These are phyloP conservation scores for Tubulanus polymorphus DNA, from an alignment of 2,888 invertebrate genomes.

Conservation along the genomic window DNA sequence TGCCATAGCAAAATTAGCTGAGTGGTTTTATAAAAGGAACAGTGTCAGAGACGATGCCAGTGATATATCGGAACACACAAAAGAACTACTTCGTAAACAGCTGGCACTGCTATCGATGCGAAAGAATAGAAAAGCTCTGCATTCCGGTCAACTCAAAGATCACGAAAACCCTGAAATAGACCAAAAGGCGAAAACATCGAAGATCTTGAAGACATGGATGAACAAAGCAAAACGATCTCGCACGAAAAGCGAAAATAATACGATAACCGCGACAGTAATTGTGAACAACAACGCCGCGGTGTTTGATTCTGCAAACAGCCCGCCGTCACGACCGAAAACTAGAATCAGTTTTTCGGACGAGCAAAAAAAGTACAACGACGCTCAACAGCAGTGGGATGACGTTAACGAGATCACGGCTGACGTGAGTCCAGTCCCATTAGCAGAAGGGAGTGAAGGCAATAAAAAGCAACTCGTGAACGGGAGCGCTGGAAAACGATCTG, in stretches of 20 bases:
- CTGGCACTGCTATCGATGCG: constrained; percentile 7
- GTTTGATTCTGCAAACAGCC: background rate
- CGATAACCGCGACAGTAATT: background rate
- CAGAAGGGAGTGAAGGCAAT: too few species aligned
- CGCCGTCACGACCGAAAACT: background rate
- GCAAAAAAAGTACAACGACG: background rate
- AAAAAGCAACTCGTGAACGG: too few species aligned
- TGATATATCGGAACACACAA: constrained; percentile 32
- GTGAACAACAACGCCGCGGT: background rate
- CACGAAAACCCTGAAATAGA: background rate
- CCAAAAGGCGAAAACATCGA: background rate
- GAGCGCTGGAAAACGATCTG: too few species aligned
- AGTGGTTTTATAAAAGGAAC: constrained; percentile 27
- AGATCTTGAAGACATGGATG: background rate
- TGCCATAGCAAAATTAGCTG: constrained; percentile 31
- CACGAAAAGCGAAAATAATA: background rate
- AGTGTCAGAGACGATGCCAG: constrained; percentile 31
- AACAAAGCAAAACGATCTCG: background rate
- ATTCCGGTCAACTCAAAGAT: background rate
- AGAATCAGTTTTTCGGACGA: background rate
- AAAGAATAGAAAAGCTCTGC: background rate
- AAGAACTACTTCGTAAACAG: constrained; percentile 11
- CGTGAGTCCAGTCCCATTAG: background rate
- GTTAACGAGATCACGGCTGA: background rate
- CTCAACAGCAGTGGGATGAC: background rate